These are phyloP conservation scores for Erebia palarica DNA, from an alignment of 2,888 invertebrate species.

Conservation along the genomic window DNA sequence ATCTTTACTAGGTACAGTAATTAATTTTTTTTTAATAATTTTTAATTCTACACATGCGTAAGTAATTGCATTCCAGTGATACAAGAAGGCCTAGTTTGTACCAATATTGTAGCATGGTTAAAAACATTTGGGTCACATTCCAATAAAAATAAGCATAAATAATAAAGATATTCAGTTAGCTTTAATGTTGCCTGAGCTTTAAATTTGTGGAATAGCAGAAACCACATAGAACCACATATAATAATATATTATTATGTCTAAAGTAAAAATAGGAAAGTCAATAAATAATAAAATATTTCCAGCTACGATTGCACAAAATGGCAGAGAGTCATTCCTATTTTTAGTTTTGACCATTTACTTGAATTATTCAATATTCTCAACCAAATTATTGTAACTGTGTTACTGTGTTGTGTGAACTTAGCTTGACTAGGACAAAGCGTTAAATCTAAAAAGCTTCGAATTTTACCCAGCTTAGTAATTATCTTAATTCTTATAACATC, in stretches of 20 bases:
- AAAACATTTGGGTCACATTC: neutral
- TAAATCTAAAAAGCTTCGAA: neutral
- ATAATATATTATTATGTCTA: too few species aligned
- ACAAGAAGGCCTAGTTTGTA: constrained; percentile 19
- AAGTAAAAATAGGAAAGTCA: too few species aligned
- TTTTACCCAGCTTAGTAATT: neutral
- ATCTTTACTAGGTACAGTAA: neutral
- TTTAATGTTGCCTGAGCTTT: neutral
- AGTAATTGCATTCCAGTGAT: constrained; percentile 36
- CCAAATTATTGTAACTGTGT: neutral
- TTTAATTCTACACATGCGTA: constrained; percentile 12
- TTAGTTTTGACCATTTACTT: too few species aligned
- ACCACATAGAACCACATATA: neutral
- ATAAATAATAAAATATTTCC: too few species aligned
- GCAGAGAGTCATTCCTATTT: too few species aligned
- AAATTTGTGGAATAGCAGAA: neutral
- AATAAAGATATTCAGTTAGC: neutral
- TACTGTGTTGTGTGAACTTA: neutral
- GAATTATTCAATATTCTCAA: too few species aligned
- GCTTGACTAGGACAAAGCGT: neutral
- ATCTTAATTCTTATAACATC: neutral
- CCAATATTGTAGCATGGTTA: neutral
- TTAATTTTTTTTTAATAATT: too few species aligned
- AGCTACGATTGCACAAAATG: too few species aligned
- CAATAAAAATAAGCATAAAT: neutral